Evolutionary conservation across 2,888 invertebrate species (phyloP).

Genomic region (Marasmarcha lunaedactyla): DNA sequence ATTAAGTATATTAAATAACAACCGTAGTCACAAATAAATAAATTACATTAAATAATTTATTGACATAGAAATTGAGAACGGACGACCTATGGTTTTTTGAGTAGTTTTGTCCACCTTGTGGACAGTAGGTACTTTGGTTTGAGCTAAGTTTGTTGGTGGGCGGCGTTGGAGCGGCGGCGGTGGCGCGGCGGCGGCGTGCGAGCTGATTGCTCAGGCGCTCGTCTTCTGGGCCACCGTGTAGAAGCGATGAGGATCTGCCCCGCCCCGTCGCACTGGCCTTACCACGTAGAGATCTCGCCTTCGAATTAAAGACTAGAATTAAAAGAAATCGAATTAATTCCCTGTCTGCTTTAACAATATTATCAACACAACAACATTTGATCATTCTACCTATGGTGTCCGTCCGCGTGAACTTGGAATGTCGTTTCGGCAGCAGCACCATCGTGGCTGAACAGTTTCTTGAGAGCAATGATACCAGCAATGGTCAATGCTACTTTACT

Average conservation of each 20-base stretch:
- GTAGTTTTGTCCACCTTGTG: conserved; percentile 36
- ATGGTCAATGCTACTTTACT: conserved; percentile 81
- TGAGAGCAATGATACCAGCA: conserved; percentile 77
- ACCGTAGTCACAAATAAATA: conserved; percentile 64
- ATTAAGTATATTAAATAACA: conserved; percentile 46
- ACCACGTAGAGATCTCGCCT: conserved; percentile 74
- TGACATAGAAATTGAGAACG: conserved; percentile 57
- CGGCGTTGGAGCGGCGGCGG: conserved; percentile 28
- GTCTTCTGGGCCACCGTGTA: conserved; percentile 60
- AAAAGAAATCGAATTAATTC: conserved; percentile 38
- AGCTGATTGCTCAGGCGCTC: conserved; percentile 33
- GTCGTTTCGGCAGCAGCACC: conserved; percentile 71
- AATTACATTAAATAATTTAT: conserved; percentile 65
- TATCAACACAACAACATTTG: conserved; percentile 3
- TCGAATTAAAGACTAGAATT: conserved; percentile 69
- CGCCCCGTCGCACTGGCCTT: conserved; percentile 60
- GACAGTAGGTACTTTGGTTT: conserved; percentile 56
- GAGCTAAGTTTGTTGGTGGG: conserved; percentile 36
- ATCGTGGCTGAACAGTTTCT: conserved; percentile 79
- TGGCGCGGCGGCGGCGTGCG: conserved; percentile 8
- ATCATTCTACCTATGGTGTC: conserved; percentile 68
- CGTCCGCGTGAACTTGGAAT: conserved; percentile 77
- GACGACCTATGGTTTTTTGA: conserved; percentile 37
- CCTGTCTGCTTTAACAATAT: not conserved
- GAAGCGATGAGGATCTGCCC: conserved; percentile 72